These are phyloP conservation scores for Coregonus ussuriensis DNA, from an alignment of 2,797 vertebrate species.

Conservation along the genomic window DNA sequence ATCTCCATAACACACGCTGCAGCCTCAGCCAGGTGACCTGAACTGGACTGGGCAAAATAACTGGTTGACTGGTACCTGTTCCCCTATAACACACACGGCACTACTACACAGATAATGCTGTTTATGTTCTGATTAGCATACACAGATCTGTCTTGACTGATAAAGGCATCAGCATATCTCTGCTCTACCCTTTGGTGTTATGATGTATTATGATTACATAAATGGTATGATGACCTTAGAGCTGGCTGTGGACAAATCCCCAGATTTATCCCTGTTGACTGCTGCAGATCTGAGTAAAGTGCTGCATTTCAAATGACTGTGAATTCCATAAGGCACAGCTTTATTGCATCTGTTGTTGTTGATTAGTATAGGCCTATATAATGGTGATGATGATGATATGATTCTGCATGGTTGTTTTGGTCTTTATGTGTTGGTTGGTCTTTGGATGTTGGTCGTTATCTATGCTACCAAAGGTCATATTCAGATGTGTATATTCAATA, in stretches of 20 bases:
- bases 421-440: background rate
- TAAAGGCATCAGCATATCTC: conserved; percentile 25
- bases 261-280: conserved; percentile 48
- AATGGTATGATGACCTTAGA: conserved; percentile 42
- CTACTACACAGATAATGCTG: conserved; percentile 57
- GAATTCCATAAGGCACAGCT: background rate
- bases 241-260: conserved; percentile 51
- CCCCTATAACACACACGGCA: conserved; percentile 32
- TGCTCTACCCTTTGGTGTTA: conserved; percentile 28
- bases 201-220: conserved; percentile 51
- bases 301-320: background rate
- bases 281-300: conserved; percentile 17
- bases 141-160: conserved; percentile 43
- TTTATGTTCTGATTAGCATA: conserved; percentile 52
- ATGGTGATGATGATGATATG: background rate
- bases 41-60: background rate
- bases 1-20: background rate
- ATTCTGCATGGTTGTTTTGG: too few relatives aligned
- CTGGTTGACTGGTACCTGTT: background rate
- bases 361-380: background rate
- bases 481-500: background rate
- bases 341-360: background rate
- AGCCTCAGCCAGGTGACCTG: background rate
- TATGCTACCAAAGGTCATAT: background rate
- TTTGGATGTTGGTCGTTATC: background rate